Conservation (phyloP, 2,797 vertebrate species). For the Sebastolobus alascanus region DNA sequence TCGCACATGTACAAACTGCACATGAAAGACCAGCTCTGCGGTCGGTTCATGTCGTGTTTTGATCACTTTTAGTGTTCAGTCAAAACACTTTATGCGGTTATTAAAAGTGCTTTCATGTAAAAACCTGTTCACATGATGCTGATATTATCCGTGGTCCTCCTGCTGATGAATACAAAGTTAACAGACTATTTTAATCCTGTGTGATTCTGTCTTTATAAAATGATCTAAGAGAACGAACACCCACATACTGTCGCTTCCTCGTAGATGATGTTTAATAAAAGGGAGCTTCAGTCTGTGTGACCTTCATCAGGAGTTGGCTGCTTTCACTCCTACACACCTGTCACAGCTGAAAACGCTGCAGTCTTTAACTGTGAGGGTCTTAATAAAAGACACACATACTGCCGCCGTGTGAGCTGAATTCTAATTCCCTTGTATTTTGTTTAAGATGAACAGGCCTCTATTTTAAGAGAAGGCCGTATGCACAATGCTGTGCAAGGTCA, state of each 20-base stretch:
- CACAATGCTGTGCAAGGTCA: no score
- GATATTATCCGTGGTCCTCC: no score
- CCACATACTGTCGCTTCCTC: background rate
- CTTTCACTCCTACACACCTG: conserved; percentile 51
- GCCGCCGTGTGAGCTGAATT: background rate
- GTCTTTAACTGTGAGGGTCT: background rate
- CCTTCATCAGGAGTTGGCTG: conserved; percentile 36
- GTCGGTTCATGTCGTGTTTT: background rate
- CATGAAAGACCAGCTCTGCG: background rate
- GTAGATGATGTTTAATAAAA: conserved; percentile 35
- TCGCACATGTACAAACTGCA: background rate
- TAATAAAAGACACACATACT: background rate
- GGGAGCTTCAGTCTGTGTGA: conserved; percentile 16
- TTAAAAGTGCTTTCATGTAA: background rate
- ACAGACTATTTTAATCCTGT: background rate
- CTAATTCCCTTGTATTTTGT: background rate
- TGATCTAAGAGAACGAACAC: conserved; percentile 11
- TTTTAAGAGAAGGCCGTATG: background rate
- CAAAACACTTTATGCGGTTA: background rate
- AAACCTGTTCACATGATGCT: background rate
- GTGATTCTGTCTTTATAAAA: conserved; percentile 5
- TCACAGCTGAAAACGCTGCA: background rate
- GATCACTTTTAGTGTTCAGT: background rate
- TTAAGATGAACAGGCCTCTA: background rate
- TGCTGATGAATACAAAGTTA: background rate